phyloP scores from a whole-genome alignment of 2,888 invertebrate species.

The Hypercompe scribonia region DNA sequence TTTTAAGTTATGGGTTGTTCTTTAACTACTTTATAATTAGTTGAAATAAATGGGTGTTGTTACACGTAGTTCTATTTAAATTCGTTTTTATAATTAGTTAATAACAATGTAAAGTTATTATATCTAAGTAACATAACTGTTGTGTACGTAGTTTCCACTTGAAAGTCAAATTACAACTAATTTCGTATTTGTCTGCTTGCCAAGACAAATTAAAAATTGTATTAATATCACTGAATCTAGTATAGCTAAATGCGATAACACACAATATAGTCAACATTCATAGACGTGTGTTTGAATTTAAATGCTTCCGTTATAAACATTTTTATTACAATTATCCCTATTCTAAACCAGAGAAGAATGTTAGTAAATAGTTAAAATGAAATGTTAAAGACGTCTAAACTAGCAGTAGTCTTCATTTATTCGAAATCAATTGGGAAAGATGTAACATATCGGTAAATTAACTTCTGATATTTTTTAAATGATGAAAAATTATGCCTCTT shows the following conservation, averaged over 20 bases:
- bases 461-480: neutral
- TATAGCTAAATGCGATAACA: too few species aligned
- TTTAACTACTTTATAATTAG: constrained; percentile 45
- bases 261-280: too few species aligned
- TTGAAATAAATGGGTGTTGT: constrained; percentile 26
- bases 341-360: neutral
- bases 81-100: neutral
- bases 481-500: neutral
- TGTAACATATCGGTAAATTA: neutral
- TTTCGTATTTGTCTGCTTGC: too few species aligned
- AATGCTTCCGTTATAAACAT: neutral
- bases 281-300: too few species aligned
- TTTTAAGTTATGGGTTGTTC: constrained; percentile 48
- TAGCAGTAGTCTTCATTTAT: neutral
- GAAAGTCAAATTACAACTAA: too few species aligned
- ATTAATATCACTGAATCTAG: too few species aligned
- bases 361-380: neutral
- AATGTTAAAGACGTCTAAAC: too few species aligned
- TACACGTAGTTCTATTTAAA: constrained; percentile 11
- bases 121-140: too few species aligned
- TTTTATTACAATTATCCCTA: neutral
- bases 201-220: too few species aligned
- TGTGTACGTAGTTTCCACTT: too few species aligned
- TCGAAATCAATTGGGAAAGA: neutral
- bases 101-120: neutral